Evolutionary conservation across 2,797 vertebrate species (phyloP).

Genomic region (Caiman crocodilus): DNA sequence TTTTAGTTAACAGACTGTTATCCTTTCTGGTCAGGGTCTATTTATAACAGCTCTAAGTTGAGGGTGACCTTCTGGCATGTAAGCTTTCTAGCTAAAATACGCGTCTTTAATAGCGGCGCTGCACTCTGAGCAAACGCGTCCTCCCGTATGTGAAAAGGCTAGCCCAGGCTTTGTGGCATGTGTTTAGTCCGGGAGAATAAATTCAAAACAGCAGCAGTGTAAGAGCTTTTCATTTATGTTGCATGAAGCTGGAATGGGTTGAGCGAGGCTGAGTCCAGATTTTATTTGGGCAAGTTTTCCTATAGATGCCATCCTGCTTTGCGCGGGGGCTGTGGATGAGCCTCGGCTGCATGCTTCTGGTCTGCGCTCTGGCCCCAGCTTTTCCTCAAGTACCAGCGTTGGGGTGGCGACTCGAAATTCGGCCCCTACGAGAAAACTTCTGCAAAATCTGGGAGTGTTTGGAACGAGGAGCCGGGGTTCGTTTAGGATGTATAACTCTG

Average conservation of each 20-base stretch:
- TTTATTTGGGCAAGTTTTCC: fast-evolving
- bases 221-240: background rate
- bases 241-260: background rate
- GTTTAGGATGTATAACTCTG: fast-evolving
- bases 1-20: background rate
- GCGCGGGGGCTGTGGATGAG: background rate
- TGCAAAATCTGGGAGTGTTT: background rate
- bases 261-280: fast-evolving
- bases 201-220: constrained; percentile 23
- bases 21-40: background rate
- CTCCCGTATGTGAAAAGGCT: background rate
- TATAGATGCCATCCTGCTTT: fast-evolving
- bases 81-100: constrained; percentile 39
- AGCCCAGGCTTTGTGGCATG: background rate
- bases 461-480: background rate
- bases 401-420: background rate
- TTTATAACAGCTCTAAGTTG: constrained; percentile 44
- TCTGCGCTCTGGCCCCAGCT: background rate
- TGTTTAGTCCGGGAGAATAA: background rate
- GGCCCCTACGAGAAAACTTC: background rate
- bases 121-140: constrained; percentile 1
- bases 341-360: fast-evolving
- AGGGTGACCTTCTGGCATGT: constrained; percentile 53
- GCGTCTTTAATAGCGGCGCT: constrained; percentile 11
- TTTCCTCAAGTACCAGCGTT: fast-evolving